Evolutionary conservation across 1,140 invertebrate genomes (phyloP).

Genomic region (Liolophura sinensis): DNA sequence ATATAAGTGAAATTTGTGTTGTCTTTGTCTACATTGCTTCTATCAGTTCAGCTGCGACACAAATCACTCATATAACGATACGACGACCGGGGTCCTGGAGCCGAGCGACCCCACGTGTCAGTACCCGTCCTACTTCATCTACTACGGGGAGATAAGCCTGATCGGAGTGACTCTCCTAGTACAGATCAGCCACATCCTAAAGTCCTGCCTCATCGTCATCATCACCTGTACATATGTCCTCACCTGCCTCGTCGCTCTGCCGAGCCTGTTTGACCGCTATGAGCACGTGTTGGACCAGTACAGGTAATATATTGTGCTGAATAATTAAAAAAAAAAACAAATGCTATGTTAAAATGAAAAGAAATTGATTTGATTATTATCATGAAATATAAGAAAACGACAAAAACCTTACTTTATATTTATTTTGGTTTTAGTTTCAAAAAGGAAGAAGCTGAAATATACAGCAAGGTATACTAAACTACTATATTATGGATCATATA

Average conservation of each 20-base stretch:
- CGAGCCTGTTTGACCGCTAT: conserved; percentile 59
- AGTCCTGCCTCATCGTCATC: conserved; percentile 67
- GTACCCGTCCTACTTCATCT: conserved; percentile 76
- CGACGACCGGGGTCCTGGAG: conserved; percentile 30
- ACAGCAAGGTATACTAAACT: too few species aligned
- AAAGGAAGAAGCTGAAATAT: too few species aligned
- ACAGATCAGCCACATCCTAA: conserved; percentile 72
- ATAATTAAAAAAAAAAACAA: background rate
- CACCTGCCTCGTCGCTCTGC: conserved; percentile 67
- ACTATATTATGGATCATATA: too few species aligned
- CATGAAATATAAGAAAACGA: background rate
- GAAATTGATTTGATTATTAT: background rate
- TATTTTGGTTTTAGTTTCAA: too few species aligned
- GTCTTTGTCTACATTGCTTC: background rate
- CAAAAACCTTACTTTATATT: too few species aligned
- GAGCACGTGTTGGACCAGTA: conserved; percentile 17
- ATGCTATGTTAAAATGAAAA: background rate
- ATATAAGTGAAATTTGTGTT: too few species aligned
- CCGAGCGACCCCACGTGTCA: conserved; percentile 14
- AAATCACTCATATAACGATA: conserved; percentile 15
- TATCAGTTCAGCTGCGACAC: conserved; percentile 10
- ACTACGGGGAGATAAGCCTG: conserved; percentile 72
- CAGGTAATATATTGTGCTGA: background rate
- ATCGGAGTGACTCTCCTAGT: conserved; percentile 73
- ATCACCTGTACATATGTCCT: conserved; percentile 67